A percentile compares a stretch with the other conserved stretches of the same genome.
These are phyloP conservation scores for Sporophila hypoxantha DNA, from an alignment of 2,113 vertebrate species.

Conservation along the genomic window DNA sequence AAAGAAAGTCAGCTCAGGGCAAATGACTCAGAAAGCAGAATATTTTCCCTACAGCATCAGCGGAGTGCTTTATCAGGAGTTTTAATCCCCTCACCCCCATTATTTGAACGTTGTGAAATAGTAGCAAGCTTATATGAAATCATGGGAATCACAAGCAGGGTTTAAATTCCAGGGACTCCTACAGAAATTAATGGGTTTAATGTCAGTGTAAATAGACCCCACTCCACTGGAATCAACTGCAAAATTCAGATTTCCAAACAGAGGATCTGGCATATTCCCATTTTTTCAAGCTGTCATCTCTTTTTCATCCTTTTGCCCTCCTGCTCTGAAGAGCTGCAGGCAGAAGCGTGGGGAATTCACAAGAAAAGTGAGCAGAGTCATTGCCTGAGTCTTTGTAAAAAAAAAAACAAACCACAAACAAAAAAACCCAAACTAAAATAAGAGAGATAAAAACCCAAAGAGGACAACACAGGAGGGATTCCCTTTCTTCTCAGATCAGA, in stretches of 20 bases:
- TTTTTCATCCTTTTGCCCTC: not conserved
- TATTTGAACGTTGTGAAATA: not conserved
- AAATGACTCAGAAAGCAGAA: slow-evolving; percentile 54
- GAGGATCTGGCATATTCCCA: not conserved
- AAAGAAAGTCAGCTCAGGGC: slow-evolving; percentile 37
- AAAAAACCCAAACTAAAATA: not conserved
- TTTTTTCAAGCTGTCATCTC: not conserved
- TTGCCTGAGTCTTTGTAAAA: not conserved
- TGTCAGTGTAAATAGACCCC: not conserved
- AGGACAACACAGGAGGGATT: not conserved
- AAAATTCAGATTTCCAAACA: not conserved
- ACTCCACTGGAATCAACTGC: not conserved
- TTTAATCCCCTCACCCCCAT: not conserved
- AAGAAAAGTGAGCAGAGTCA: not conserved
- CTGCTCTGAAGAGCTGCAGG: not conserved
- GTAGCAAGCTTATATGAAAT: not conserved
- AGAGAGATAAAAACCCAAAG: not conserved
- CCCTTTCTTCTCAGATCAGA: slow-evolving; percentile 51
- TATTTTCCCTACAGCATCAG: slow-evolving; percentile 43
- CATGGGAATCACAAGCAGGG: not conserved
- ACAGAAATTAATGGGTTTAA: not conserved
- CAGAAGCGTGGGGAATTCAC: not conserved
- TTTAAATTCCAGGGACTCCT: not conserved
- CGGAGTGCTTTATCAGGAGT: not conserved
- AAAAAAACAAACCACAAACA: not conserved